Conservation (phyloP, 2,113 vertebrate species). For the Tapirus terrestris region DNA sequence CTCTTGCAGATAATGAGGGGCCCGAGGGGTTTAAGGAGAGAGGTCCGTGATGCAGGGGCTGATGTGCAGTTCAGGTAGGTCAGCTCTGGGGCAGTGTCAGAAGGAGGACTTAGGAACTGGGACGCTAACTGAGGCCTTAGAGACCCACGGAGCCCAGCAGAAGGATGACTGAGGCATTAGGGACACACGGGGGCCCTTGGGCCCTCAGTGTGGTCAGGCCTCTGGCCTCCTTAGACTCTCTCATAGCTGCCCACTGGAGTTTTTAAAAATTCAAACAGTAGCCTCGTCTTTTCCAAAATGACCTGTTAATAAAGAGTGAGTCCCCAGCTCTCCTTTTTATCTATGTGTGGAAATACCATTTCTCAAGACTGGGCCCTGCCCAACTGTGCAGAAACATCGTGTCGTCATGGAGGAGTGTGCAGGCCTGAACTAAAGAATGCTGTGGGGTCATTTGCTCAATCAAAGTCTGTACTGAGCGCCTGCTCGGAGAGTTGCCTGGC, state of each 20-base stretch:
- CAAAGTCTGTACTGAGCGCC: background rate
- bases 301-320: background rate
- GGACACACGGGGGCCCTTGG: too few relatives aligned
- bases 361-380: background rate
- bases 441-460: accelerated
- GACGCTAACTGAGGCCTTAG: background rate
- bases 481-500: background rate
- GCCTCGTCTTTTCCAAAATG: background rate
- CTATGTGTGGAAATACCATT: background rate
- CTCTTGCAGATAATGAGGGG: too few relatives aligned
- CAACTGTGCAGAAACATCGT: background rate
- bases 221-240: background rate
- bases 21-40: background rate
- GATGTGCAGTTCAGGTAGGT: background rate
- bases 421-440: background rate
- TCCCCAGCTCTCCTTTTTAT: background rate
- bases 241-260: too few relatives aligned
- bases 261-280: background rate
- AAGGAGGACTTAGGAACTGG: background rate
- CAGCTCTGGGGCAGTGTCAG: background rate
- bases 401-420: accelerated
- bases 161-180: too few relatives aligned
- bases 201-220: background rate
- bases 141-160: accelerated
- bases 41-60: too few relatives aligned